Conservation (phyloP, 2,888 invertebrate species). For the Drosophila vallismaia region DNA sequence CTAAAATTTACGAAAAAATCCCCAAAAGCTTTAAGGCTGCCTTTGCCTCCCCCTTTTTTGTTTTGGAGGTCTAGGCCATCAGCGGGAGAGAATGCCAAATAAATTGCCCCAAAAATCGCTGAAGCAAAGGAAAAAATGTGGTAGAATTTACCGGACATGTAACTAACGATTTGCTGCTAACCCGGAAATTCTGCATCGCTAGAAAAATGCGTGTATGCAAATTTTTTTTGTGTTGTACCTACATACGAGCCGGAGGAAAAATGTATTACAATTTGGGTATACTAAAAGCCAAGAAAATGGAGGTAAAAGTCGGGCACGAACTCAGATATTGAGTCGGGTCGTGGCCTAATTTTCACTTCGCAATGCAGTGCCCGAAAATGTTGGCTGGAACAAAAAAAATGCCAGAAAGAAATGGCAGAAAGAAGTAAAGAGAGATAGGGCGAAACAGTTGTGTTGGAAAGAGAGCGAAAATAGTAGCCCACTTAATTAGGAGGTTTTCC, state of each 20-base stretch:
- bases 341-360: slow-evolving; percentile 48
- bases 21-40: slow-evolving; percentile 20
- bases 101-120: slow-evolving; percentile 58
- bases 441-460: background rate
- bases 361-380: slow-evolving; percentile 47
- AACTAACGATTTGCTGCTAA: slow-evolving; percentile 56
- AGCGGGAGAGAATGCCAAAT: slow-evolving; percentile 52
- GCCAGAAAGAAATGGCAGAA: slow-evolving; percentile 4
- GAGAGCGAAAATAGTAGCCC: slow-evolving; percentile 10
- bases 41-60: background rate
- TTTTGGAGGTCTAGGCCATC: slow-evolving; percentile 36
- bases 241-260: slow-evolving; percentile 31
- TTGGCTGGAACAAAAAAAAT: slow-evolving; percentile 23
- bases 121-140: slow-evolving; percentile 37
- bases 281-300: slow-evolving; percentile 39
- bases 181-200: slow-evolving; percentile 42
- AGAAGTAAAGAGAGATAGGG: background rate
- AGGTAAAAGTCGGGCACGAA: slow-evolving; percentile 24
- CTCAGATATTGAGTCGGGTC: slow-evolving; percentile 30
- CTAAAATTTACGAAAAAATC: slow-evolving; percentile 1
- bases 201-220: slow-evolving; percentile 73
- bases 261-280: slow-evolving; percentile 39
- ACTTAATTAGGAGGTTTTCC: slow-evolving; percentile 67
- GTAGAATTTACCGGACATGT: slow-evolving; percentile 66
- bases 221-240: slow-evolving; percentile 48